phyloP scores from a whole-genome alignment of 2,797 vertebrate genomes.

The Ceryle rudis region DNA sequence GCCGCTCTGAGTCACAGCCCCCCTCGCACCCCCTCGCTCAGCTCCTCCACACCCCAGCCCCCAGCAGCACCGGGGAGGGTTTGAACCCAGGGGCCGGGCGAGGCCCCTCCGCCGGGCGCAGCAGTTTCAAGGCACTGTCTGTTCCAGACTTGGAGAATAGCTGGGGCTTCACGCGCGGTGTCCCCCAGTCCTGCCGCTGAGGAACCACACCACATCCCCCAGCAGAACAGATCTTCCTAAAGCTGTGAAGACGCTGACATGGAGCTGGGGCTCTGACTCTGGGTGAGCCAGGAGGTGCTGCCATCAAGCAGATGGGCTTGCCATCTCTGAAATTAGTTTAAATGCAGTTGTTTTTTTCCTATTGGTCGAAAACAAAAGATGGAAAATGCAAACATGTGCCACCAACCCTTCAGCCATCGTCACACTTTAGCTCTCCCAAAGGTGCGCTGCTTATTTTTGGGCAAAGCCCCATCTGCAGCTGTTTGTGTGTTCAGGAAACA shows the following conservation, averaged over 20 bases:
- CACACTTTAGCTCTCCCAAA: background rate
- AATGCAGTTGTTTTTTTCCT: background rate
- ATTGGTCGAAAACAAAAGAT: background rate
- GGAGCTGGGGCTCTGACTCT: background rate
- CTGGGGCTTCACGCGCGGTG: rapidly evolving
- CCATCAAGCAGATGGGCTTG: rapidly evolving
- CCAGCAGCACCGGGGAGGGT: rapidly evolving
- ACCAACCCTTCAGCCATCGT: background rate
- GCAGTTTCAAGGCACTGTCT: conserved; percentile 26
- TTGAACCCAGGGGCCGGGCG: rapidly evolving
- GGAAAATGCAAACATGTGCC: background rate
- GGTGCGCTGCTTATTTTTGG: background rate
- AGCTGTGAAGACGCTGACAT: background rate
- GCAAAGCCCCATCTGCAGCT: background rate
- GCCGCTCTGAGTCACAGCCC: rapidly evolving
- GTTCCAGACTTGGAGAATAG: background rate
- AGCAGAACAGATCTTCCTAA: background rate
- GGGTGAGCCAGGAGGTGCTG: background rate
- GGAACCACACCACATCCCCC: background rate
- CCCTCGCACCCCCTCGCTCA: rapidly evolving
- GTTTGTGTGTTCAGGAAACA: background rate
- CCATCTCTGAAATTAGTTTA: background rate
- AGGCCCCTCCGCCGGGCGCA: rapidly evolving
- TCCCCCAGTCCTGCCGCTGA: background rate
- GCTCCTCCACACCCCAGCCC: background rate